phyloP scores from a whole-genome alignment of 2,113 vertebrate genomes.

The Sitta europaea region DNA sequence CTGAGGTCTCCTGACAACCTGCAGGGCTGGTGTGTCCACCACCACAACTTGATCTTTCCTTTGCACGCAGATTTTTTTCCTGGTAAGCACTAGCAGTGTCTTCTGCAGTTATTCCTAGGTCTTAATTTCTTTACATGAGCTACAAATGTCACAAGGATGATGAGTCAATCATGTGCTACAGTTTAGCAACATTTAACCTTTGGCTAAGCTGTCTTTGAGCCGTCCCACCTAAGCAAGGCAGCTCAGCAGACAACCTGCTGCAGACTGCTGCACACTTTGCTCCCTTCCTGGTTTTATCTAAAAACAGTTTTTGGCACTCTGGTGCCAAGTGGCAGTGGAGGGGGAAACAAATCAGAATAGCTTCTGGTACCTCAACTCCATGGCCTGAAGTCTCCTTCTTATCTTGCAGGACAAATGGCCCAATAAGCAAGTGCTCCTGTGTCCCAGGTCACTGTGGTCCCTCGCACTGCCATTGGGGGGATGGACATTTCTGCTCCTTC shows the following conservation, averaged over 20 bases:
- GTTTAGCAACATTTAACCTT: background rate
- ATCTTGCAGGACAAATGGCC: background rate
- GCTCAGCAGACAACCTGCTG: background rate
- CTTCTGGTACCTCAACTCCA: background rate
- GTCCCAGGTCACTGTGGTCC: background rate
- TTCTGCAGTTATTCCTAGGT: background rate
- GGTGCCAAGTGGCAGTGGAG: background rate
- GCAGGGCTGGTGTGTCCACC: background rate
- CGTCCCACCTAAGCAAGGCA: background rate
- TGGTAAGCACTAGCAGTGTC: background rate
- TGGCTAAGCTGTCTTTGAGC: background rate
- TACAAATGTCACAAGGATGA: background rate
- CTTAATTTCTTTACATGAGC: background rate
- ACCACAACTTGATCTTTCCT: background rate
- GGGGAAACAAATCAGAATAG: background rate
- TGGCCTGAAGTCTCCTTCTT: background rate
- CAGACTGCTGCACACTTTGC: background rate
- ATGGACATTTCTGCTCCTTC: background rate
- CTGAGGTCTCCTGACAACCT: background rate
- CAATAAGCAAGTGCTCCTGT: background rate
- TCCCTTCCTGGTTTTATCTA: background rate
- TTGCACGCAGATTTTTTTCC: background rate
- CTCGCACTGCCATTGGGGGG: accelerated
- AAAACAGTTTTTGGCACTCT: background rate
- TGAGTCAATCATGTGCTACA: background rate